Conservation (phyloP, 2,113 vertebrate genomes). For the Zeus faber region DNA sequence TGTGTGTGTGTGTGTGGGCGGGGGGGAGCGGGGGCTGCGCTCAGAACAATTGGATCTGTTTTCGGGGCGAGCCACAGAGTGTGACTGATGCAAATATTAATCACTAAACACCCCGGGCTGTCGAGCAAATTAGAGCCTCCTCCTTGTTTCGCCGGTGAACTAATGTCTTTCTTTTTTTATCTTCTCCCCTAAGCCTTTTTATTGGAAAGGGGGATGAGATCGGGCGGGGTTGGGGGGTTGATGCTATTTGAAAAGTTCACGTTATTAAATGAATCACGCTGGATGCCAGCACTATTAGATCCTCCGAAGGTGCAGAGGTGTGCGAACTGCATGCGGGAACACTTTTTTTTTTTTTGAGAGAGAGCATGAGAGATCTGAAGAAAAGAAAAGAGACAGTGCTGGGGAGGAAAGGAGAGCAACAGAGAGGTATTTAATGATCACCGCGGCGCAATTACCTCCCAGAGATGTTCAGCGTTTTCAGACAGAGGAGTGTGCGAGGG, state of each 20-base stretch:
- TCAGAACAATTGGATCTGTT: neutral
- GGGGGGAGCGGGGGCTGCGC: neutral
- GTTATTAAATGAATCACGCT: slow-evolving; percentile 12
- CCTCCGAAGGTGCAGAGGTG: slow-evolving; percentile 13
- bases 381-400: neutral
- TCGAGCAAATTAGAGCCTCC: slow-evolving; percentile 6
- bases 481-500: slow-evolving; percentile 65
- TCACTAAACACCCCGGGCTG: slow-evolving; percentile 4
- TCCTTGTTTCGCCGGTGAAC: neutral
- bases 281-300: slow-evolving; percentile 13
- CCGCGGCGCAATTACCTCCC: slow-evolving; percentile 64
- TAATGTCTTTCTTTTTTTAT: neutral
- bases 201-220: slow-evolving; percentile 13
- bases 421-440: slow-evolving; percentile 60
- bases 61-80: slow-evolving; percentile 6
- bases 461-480: slow-evolving; percentile 62
- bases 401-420: slow-evolving; percentile 8
- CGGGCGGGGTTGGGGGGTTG: neutral
- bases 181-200: neutral
- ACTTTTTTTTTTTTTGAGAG: slow-evolving; percentile 11
- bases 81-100: slow-evolving; percentile 22
- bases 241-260: slow-evolving; percentile 15
- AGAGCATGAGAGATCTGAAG: neutral
- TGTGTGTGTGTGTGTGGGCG: neutral
- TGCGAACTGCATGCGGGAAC: neutral